Evolutionary conservation across 2,113 vertebrate genomes (phyloP).

Genomic region (Struthio camelus): DNA sequence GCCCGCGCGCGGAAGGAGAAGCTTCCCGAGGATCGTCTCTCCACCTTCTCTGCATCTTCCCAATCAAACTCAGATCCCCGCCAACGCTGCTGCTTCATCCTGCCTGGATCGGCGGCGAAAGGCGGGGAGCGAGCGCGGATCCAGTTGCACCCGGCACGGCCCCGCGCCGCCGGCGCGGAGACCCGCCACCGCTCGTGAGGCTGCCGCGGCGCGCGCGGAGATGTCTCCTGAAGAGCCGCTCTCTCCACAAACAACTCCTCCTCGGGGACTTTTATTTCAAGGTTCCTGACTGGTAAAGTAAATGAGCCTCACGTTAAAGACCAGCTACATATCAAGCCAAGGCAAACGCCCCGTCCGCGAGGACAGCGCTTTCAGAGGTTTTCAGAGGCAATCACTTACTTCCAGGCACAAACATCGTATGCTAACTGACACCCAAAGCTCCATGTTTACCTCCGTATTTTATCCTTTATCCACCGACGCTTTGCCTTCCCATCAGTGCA

Average conservation of each 20-base stretch:
- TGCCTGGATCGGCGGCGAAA: background rate
- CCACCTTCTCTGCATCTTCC: background rate
- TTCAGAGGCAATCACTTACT: background rate
- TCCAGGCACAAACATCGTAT: background rate
- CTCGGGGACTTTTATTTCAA: slow-evolving; percentile 72
- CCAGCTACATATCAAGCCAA: slow-evolving; percentile 36
- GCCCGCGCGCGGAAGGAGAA: background rate
- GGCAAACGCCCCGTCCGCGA: slow-evolving; percentile 11
- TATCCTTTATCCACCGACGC: slow-evolving; percentile 1
- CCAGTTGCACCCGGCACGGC: background rate
- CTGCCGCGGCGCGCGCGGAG: background rate
- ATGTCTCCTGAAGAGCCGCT: slow-evolving; percentile 54
- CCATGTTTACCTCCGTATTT: slow-evolving; percentile 11
- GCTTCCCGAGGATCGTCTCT: background rate
- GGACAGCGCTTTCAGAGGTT: background rate
- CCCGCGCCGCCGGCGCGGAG: background rate
- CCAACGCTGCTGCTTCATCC: background rate
- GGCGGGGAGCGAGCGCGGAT: background rate
- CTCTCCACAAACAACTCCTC: slow-evolving; percentile 72
- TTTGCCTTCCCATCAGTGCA: slow-evolving; percentile 13
- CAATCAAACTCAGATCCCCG: fast-evolving
- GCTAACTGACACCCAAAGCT: background rate
- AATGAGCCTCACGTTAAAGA: slow-evolving; percentile 71
- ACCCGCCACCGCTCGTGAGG: background rate
- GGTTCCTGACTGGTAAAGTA: slow-evolving; percentile 72